Conservation (phyloP, 2,113 vertebrate species). For the Piprites chloris region DNA sequence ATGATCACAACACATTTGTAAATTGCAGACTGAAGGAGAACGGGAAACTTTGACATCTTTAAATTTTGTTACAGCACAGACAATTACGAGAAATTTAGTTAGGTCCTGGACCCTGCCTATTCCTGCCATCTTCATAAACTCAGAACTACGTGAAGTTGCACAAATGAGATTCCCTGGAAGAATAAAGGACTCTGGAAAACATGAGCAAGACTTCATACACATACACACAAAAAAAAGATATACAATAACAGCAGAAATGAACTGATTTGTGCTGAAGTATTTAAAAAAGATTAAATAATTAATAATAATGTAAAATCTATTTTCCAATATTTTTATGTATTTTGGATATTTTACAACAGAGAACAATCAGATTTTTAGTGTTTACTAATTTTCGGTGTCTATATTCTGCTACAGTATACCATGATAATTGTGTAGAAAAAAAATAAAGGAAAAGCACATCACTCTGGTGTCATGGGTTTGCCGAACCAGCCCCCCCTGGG, state of each 20-base stretch:
- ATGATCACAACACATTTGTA: background rate
- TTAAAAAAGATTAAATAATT: background rate
- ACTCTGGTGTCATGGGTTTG: too few species aligned
- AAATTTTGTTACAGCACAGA: background rate
- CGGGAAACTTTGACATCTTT: background rate
- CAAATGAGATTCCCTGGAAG: background rate
- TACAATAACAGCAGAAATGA: background rate
- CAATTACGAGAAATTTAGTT: background rate
- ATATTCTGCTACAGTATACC: background rate
- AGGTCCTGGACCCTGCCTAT: background rate
- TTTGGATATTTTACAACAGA: background rate
- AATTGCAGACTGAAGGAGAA: background rate
- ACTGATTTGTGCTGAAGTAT: background rate
- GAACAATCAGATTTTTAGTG: background rate
- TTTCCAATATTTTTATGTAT: background rate
- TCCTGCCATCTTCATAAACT: background rate
- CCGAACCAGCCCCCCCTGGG: too few species aligned
- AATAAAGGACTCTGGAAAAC: background rate
- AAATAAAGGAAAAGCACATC: background rate
- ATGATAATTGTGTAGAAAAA: background rate
- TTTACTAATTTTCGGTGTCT: background rate
- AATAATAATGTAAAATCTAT: background rate
- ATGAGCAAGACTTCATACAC: background rate
- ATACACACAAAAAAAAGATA: background rate
- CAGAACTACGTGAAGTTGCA: background rate